Evolutionary conservation across 92 coral and sea anemone genomes (phyloP), one percentile per base, ranked within the genome.

Genomic region (Heteractis magnifica): DNA sequence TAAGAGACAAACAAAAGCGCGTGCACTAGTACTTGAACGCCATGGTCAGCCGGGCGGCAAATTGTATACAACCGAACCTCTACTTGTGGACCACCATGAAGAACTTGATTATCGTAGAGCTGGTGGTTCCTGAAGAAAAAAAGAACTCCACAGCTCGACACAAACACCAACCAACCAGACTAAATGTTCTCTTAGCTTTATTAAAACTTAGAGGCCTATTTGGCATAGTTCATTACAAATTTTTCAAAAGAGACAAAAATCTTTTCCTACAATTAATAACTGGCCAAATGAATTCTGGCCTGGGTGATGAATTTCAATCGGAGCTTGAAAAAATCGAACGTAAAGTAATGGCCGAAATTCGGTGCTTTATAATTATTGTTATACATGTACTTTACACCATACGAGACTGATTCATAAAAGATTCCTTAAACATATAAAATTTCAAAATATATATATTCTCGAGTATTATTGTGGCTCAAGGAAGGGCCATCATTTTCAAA

Each of bases 381-480:
- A 77, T 85, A 84, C 77, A 81, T 84, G 89, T 93, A 86, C 87
- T 86, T 82, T 92, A 88, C 93, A 87, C 87, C 79, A 80, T 6
- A 5, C 18, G 49, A 83, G 80, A 79, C 58, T 75, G 89, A 85
- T 88, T 94, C 93, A 87, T 93, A 94, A 94, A 94, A 91, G 86
- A 79, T 86, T 88, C 90, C 92, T 93, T 90, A 82, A 87, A 89
- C 83, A 87, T 94, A 94, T 86, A 94, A 94, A 94, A 94, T 83
- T 89, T 91, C 95, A 94, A 94, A 94, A 94, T 94, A 94, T 94
- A 93, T 93, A 89, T 87, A 87, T 91, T 34, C 3, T 90, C 90
- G 87, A 86, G 90, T 92, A 68, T 68, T 86, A 81, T 88, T 88
- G 77, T 77, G 75, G 87, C 74, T 85, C 87, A 59, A 91, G 77